These are phyloP conservation scores for Herminia tarsipennalis DNA, from an alignment of 2,888 invertebrate species.

Conservation along the genomic window DNA sequence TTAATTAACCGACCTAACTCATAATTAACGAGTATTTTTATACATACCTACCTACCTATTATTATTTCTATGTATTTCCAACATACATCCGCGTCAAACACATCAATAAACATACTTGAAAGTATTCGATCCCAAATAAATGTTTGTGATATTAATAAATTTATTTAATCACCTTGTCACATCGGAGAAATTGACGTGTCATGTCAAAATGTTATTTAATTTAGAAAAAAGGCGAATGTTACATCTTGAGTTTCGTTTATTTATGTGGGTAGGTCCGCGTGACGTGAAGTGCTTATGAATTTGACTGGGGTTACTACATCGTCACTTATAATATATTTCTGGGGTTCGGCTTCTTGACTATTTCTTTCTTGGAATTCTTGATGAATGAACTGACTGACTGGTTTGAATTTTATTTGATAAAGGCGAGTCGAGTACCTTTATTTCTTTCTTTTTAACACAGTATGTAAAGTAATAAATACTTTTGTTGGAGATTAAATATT, in stretches of 20 bases:
- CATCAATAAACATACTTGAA: conserved; percentile 1
- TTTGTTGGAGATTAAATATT: too few species aligned
- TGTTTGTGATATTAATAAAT: conserved; percentile 9
- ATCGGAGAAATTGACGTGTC: conserved; percentile 26
- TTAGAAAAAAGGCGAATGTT: conserved; percentile 37
- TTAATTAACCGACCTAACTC: too few species aligned
- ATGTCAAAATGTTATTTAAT: conserved; percentile 30
- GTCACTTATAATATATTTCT: background rate
- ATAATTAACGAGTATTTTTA: too few species aligned
- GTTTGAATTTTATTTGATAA: too few species aligned
- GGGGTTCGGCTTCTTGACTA: too few species aligned
- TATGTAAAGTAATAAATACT: too few species aligned
- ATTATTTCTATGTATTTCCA: background rate
- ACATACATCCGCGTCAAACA: background rate
- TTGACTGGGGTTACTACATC: conserved; percentile 52
- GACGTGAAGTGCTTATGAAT: conserved; percentile 64
- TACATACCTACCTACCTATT: too few species aligned
- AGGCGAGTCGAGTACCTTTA: too few species aligned
- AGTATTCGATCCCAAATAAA: conserved; percentile 7
- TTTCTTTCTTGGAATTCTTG: too few species aligned
- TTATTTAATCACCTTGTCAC: conserved; percentile 20
- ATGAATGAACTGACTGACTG: too few species aligned
- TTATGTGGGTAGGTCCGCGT: conserved; percentile 52
- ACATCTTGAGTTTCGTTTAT: conserved; percentile 51
- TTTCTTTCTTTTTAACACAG: too few species aligned